Evolutionary conservation across 1,140 invertebrate species (phyloP), one percentile per base, ranked within the genome.

Genomic region (Temnothorax longispinosus): DNA sequence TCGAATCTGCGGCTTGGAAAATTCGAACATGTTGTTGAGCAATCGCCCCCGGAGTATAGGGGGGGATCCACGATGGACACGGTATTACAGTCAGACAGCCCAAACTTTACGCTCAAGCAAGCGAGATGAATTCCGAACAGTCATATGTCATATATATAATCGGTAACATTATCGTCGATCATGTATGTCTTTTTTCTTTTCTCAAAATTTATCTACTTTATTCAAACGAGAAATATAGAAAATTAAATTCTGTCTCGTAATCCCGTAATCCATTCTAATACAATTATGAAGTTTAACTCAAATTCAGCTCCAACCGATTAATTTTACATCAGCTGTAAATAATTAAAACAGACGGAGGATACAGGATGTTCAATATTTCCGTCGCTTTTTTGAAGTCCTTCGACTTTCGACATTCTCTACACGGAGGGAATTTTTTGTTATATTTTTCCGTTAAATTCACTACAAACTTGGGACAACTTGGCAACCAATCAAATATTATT

Each of bases 11-110:
- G 69, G 69, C 69, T 74, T 54, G 80, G 69, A 84, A 75, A 75
- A 84, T 60, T 75, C 80, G 54, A 75, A 84, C 80, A 41, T 60
- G 56, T 60, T 74, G 80, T 60, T n/a, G 69, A 69, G 65, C 27
- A 56, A 44, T 35, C 58, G 54, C 1, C 27, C 44, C n/a, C 52
- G 54, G 35, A 60, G 35, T 18, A 27, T 27, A n/a, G 62, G 21
- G 18, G 54, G 54, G 27, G 27, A 27, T 27, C 27, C 27, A 27
- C 62, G 27, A 35, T 27, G 64, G 62, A 67, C n/a, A 69, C 64
- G 77, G 47, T 54, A 60, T 54, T 75, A 72, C 13, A 32, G 56
- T 47, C 10, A 13, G 64, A 41, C 47, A 81, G 35, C 21, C 35
- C 15, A 13, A 81, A 81, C 56, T 71, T 81, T 21, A 71, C 47